These are phyloP conservation scores for Scaptomyza graminum DNA, from an alignment of 1,140 invertebrate genomes.

Conservation along the genomic window DNA sequence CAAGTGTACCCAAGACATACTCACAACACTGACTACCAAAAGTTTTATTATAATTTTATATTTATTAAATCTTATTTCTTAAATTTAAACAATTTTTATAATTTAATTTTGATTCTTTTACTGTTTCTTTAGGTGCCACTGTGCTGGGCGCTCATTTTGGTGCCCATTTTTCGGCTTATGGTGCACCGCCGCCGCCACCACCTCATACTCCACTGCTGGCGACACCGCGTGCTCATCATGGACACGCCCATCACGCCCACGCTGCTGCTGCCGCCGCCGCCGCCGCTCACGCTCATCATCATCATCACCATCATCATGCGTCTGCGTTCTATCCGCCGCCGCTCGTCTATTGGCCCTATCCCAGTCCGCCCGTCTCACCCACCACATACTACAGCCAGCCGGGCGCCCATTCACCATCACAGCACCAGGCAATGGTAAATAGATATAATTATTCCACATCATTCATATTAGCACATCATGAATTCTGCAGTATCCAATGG, in stretches of 20 bases:
- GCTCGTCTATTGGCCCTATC: constrained; percentile 95
- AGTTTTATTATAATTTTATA: constrained; percentile 10
- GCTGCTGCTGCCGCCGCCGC: neutral
- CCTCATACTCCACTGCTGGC: constrained; percentile 79
- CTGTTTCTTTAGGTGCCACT: constrained; percentile 58
- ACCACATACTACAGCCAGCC: constrained; percentile 91
- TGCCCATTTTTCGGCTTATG: constrained; percentile 65
- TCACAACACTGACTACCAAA: constrained; percentile 61
- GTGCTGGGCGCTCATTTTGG: constrained; percentile 75
- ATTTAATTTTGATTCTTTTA: neutral
- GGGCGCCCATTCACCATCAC: constrained; percentile 85
- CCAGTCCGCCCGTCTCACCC: constrained; percentile 95
- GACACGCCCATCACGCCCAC: constrained; percentile 73
- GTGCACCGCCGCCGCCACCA: constrained; percentile 69
- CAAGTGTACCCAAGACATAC: constrained; percentile 52
- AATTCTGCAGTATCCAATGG: constrained; percentile 66
- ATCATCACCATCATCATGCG: constrained; percentile 61
- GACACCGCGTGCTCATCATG: constrained; percentile 85
- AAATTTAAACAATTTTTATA: neutral
- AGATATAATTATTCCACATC: neutral
- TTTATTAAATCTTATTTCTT: neutral
- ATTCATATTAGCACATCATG: too few relatives aligned
- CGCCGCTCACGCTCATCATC: constrained; percentile 51
- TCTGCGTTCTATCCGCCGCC: constrained; percentile 85
- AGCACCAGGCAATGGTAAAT: constrained; percentile 84